Conservation (phyloP, 2,113 vertebrate genomes). For the Nothoprocta perdicaria region DNA sequence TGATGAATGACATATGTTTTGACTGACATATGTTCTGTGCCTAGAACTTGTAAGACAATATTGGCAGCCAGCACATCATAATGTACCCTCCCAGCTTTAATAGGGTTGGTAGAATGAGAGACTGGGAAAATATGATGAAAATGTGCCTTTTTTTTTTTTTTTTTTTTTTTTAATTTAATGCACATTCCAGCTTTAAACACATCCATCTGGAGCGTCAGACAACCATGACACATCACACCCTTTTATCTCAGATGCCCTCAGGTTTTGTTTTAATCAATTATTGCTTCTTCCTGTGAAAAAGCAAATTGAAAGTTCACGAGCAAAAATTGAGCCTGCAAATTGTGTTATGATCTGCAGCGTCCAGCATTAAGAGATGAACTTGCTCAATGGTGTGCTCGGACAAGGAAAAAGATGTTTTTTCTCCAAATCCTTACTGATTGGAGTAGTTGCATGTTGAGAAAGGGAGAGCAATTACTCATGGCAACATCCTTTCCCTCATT, state of each 20-base stretch:
- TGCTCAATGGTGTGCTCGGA: background rate
- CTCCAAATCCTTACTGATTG: background rate
- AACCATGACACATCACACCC: background rate
- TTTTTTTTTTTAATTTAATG: background rate
- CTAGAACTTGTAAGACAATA: background rate
- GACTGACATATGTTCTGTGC: background rate
- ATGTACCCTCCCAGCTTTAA: background rate
- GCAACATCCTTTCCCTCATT: background rate
- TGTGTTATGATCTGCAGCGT: background rate
- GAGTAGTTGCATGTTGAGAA: background rate
- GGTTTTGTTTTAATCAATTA: conserved; percentile 2
- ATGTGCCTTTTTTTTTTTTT: background rate
- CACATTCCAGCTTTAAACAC: background rate
- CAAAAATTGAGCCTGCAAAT: background rate
- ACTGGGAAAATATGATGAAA: background rate
- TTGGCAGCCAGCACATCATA: background rate
- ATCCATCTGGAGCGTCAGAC: background rate
- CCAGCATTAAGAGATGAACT: background rate
- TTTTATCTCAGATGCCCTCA: background rate
- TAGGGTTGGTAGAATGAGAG: background rate
- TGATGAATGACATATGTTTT: background rate
- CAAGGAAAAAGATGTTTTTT: background rate
- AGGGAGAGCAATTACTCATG: background rate
- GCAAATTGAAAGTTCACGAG: background rate
- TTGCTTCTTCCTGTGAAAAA: conserved; percentile 4